Evolutionary conservation across 2,797 vertebrate species (phyloP).

Genomic region (Esox lucius): DNA sequence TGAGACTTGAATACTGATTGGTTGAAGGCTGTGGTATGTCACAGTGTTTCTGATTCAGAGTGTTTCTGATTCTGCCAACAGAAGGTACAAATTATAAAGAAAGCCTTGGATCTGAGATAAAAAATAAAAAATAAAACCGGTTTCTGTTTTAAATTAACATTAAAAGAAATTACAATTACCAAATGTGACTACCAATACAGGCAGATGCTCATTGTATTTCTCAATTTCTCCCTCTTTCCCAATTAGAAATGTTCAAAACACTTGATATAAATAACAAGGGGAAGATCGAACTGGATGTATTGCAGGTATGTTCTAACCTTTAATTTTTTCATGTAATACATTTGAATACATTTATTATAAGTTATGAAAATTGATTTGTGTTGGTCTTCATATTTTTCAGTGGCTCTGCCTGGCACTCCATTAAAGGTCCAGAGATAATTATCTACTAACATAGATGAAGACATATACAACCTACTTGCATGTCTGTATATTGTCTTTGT

Average conservation of each 20-base stretch:
- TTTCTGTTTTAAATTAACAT: not conserved
- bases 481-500: not conserved
- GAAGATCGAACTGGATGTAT: conserved; percentile 56
- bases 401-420: conserved; percentile 54
- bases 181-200: not conserved
- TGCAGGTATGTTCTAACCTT: conserved; percentile 35
- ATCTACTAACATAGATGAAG: not conserved
- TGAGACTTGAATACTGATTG: too few relatives aligned
- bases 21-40: too few relatives aligned
- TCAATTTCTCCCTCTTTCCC: not conserved
- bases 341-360: not conserved
- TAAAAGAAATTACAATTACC: not conserved
- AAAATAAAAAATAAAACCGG: too few relatives aligned
- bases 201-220: not conserved
- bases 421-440: conserved; percentile 13
- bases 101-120: too few relatives aligned
- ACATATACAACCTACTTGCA: not conserved
- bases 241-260: conserved; percentile 53
- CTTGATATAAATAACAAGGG: conserved; percentile 51
- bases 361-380: not conserved
- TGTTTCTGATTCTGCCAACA: too few relatives aligned
- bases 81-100: too few relatives aligned
- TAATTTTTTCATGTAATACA: not conserved
- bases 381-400: conserved; percentile 39
- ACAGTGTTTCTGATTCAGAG: too few relatives aligned